Evolutionary conservation across 2,113 vertebrate species (phyloP).

Genomic region (Erpornis zantholeuca): DNA sequence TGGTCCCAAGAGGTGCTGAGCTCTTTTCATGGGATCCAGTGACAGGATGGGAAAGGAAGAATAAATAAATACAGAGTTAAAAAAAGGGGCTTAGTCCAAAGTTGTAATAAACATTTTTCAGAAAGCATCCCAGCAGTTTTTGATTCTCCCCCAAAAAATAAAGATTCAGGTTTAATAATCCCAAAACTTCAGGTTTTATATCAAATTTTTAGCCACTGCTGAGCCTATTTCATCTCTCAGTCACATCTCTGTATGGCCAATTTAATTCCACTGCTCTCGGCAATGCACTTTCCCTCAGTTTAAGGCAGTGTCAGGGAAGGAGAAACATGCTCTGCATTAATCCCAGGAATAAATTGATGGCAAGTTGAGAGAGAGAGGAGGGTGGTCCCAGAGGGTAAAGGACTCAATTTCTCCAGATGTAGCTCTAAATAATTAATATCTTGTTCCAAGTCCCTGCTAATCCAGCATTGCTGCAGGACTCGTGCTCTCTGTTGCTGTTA

Average conservation of each 20-base stretch:
- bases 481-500: background rate
- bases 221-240: background rate
- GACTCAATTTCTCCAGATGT: constrained; percentile 38
- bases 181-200: background rate
- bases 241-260: background rate
- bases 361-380: background rate
- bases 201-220: background rate
- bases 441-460: background rate
- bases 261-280: background rate
- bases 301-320: background rate
- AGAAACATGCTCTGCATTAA: constrained; percentile 4
- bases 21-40: background rate
- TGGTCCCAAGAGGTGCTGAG: background rate
- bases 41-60: background rate
- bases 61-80: background rate
- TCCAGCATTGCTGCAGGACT: background rate
- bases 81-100: background rate
- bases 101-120: background rate
- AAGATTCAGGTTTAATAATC: background rate
- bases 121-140: background rate
- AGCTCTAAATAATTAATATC: constrained; percentile 52
- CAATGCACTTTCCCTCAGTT: background rate
- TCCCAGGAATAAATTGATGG: background rate
- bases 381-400: background rate
- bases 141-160: background rate